Evolutionary conservation across 2,113 vertebrate genomes (phyloP), one percentile per base, ranked within the genome.

Genomic region (Hippocampus zosterae): DNA sequence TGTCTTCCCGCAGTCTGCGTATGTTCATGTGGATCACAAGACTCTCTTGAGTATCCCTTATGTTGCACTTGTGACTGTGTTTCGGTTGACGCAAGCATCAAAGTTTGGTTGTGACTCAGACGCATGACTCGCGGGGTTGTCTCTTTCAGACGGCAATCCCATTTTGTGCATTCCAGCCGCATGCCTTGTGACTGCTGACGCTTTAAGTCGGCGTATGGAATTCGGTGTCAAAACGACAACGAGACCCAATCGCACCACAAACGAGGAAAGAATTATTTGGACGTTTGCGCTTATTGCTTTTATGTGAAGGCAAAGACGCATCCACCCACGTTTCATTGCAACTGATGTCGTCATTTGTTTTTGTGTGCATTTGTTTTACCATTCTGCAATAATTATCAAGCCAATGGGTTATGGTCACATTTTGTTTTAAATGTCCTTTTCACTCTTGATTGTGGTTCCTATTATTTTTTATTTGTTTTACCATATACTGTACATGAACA

Each of bases 161-260:
- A 7, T 9, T 37, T 5, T 29, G 69, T 48, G 37, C 71, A 72
- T 77, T 77, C 72, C 79, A 59, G n/a, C 8, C 44, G 50, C 8
- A 37, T 0, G 41, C 23, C 84, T 87, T 87, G 76, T 81, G 79
- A 85, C 75, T 53, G 56, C 57, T 73, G 65, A 60, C 9, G 8
- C 48, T 66, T 23, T 41, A 61, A 73, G 52, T 60, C 18, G 46
- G 50, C 21, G 41, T 21, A 8, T 27, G 63, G 7, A 19, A 42
- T 59, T 56, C 3, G 21, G 10, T 42, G 48, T 67, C 23, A 25
- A 40, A 65, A 9, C 10, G 42, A 13, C 42, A 44, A 44, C 23
- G 8, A 57, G 61, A 23, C 44, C 60, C 4, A 1, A 40, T 15
- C 18, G 18, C 7, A 25, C 21, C 21, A 11, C 21, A 23, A 23